Evolutionary conservation across 2,113 vertebrate genomes (phyloP).

Genomic region (Clarias macrocephalus): DNA sequence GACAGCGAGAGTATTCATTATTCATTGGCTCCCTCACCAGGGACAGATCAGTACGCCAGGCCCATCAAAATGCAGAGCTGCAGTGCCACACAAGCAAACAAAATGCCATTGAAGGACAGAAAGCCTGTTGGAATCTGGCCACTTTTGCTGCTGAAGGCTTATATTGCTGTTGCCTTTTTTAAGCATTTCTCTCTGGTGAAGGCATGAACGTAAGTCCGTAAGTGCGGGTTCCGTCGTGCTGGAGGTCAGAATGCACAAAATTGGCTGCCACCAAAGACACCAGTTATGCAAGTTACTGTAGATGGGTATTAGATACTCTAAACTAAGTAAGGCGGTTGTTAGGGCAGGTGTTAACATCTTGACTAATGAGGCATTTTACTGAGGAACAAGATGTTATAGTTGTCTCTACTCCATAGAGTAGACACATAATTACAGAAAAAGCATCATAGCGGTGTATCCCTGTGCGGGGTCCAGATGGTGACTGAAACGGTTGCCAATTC

Average conservation of each 20-base stretch:
- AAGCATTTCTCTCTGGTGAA: conserved; percentile 6
- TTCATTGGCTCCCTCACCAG: conserved; percentile 66
- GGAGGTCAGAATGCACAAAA: background rate
- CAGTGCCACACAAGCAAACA: conserved; percentile 45
- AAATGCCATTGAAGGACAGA: conserved; percentile 48
- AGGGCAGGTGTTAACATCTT: background rate
- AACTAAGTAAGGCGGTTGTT: background rate
- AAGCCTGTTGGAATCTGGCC: conserved; percentile 29
- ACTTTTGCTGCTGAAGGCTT: conserved; percentile 24
- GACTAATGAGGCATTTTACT: background rate
- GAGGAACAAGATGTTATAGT: background rate
- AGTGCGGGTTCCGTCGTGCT: background rate
- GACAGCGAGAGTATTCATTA: conserved; percentile 76
- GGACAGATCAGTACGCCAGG: conserved; percentile 66
- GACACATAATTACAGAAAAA: background rate
- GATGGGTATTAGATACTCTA: background rate
- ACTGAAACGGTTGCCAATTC: too few relatives aligned
- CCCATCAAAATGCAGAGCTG: conserved; percentile 62
- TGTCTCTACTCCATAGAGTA: background rate
- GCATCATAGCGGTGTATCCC: background rate
- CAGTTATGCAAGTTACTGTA: background rate
- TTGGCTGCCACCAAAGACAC: background rate
- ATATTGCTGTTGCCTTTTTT: conserved; percentile 12
- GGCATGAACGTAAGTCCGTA: conserved; percentile 20
- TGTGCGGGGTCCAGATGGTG: too few relatives aligned